Conservation (phyloP, 2,797 vertebrate species). For the Hippoglossus hippoglossus region DNA sequence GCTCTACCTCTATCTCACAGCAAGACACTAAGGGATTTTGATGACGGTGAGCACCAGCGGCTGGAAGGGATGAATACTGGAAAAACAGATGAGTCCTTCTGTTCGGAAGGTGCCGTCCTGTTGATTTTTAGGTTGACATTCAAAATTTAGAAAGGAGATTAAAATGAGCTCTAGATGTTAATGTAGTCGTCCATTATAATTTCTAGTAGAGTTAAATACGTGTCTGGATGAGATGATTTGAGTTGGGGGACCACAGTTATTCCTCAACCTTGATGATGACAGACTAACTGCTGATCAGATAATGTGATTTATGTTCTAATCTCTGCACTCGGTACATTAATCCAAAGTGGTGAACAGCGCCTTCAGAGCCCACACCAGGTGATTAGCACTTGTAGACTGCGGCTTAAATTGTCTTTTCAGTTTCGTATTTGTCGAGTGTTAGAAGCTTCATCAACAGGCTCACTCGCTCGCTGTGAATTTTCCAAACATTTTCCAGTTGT, state of each 20-base stretch:
- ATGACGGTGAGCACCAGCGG: slow-evolving; percentile 2
- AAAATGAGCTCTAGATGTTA: slow-evolving; percentile 13
- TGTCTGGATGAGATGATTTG: not conserved
- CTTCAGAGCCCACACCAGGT: not conserved
- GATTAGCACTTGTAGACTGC: not conserved
- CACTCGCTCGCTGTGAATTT: too few relatives aligned
- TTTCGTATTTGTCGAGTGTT: too few relatives aligned
- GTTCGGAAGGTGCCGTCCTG: not conserved
- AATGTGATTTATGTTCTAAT: slow-evolving; percentile 32
- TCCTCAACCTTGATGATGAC: not conserved
- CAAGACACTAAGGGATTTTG: slow-evolving; percentile 2
- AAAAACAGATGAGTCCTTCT: not conserved
- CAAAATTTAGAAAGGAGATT: not conserved
- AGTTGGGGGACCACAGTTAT: not conserved
- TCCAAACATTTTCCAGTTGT: too few relatives aligned
- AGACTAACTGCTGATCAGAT: slow-evolving; percentile 22
- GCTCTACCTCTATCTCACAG: slow-evolving; percentile 47
- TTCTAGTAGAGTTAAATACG: not conserved
- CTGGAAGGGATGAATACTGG: slow-evolving; percentile 6
- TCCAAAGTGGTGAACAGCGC: not conserved
- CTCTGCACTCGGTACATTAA: slow-evolving; percentile 5
- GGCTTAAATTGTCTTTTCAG: not conserved
- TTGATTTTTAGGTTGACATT: not conserved
- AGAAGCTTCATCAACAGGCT: too few relatives aligned
- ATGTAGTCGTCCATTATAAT: slow-evolving; percentile 10